Evolutionary conservation across 2,888 invertebrate species (phyloP).

Genomic region (Taenaris catops): DNA sequence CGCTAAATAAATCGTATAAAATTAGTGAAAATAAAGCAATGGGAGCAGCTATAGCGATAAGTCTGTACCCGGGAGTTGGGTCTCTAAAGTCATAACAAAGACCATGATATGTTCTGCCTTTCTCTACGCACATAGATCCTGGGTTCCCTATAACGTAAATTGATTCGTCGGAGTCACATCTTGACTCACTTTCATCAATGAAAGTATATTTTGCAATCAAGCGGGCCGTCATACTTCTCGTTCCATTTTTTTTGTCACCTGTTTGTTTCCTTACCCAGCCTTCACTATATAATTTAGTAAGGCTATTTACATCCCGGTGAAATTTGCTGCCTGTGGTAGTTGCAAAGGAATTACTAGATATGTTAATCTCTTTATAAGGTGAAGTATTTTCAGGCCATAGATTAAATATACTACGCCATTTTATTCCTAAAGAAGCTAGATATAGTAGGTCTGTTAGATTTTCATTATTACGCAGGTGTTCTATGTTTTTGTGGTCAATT

Average conservation of each 20-base stretch:
- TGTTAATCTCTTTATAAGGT: no score
- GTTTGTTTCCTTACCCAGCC: constrained; percentile 36
- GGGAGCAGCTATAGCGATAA: constrained; percentile 58
- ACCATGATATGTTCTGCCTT: constrained; percentile 42
- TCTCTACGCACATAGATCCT: constrained; percentile 49
- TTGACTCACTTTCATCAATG: constrained; percentile 38
- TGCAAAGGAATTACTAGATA: neutral
- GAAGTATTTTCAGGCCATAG: neutral
- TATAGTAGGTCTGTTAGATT: constrained; percentile 21
- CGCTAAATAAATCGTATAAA: constrained; percentile 63
- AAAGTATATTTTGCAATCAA: constrained; percentile 55
- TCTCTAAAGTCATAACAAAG: constrained; percentile 60
- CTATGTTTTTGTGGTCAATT: constrained; percentile 36
- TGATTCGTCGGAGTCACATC: constrained; percentile 48
- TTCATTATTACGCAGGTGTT: constrained; percentile 12
- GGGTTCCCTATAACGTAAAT: constrained; percentile 49
- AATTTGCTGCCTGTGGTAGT: constrained; percentile 5
- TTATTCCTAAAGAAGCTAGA: constrained; percentile 36
- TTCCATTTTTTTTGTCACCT: constrained; percentile 37
- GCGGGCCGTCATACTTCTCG: constrained; percentile 42
- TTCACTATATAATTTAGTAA: constrained; percentile 40
- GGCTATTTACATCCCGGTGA: constrained; percentile 40
- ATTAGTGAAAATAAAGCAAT: constrained; percentile 58
- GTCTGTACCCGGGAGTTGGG: constrained; percentile 54
- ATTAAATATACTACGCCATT: constrained; percentile 15